Base-by-base conservation (phyloP, 2,888 invertebrate genomes). In the Cyclophora punctaria region DNA sequence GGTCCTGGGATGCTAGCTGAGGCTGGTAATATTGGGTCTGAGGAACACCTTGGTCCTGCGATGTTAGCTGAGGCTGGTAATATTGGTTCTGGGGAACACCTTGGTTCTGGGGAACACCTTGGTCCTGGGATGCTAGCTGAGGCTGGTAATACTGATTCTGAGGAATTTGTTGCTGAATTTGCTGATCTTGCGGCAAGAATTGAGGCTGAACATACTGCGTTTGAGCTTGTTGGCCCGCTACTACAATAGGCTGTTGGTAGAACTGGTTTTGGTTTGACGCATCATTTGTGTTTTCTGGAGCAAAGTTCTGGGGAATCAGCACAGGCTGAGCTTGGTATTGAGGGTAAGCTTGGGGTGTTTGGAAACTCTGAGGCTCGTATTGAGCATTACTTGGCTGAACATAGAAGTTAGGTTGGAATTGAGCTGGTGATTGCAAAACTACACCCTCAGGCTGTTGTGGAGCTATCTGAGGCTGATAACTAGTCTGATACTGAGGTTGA, bases 261-360 rank as follows among this genome's bases (percentile, higher is more conserved):
- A 61, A 51, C 40, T 60, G 49, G 4, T 49, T 50, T 41, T 55
- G 46, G 4, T 52, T 45, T 7, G 51, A 20, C 6, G 33, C 48
- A 6, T 46, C 56, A 7, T 62, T 56, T 7, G 49, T 44, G 4
- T 57, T 55, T 50, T 63, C 56, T 2, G 58, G 60, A 3, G 60
- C 55, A 48, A 41, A 45, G 55, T 37, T 61, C 37, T 60, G 60
- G 34, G 57, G 58, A 45, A 59, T 56, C 2, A 53, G 47, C 6
- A 68, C 70, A n/a, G 64, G 73, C 50, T 75, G 77, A 0, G 69
- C 67, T 57, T 75, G 71, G 6, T 71, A 58, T 50, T 73, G 69
- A n/a, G 66, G 59, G 7, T 62, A 53, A 3, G 66, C 65, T 48
- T 73, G 75, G 2, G 56, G 56, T 34, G 61, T 49, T 2, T 68